Percentiles rank a stretch among this genome's conserved stretches.
These are phyloP conservation scores for Pantherophis guttatus DNA, from an alignment of 2,113 vertebrate species.

Conservation along the genomic window DNA sequence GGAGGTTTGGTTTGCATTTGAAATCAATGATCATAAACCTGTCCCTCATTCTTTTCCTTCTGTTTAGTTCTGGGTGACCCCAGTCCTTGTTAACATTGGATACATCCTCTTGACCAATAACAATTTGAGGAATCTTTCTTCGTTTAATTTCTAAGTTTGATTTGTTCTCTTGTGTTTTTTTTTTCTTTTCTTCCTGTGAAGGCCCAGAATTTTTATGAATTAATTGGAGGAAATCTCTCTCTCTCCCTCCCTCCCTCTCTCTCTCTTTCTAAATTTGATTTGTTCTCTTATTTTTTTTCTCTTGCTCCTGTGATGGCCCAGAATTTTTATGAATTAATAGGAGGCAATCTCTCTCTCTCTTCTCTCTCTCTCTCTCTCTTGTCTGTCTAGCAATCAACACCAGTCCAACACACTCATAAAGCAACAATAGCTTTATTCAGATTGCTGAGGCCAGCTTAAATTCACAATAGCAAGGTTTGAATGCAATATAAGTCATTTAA, in stretches of 20 bases:
- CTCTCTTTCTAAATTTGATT: constrained; percentile 44
- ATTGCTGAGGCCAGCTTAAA: constrained; percentile 72
- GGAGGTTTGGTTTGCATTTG: constrained; percentile 8
- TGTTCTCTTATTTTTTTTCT: constrained; percentile 46
- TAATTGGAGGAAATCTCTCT: constrained; percentile 42
- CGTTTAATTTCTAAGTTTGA: constrained; percentile 45
- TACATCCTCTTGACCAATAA: constrained; percentile 15
- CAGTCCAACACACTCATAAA: constrained; percentile 78
- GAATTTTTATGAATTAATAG: constrained; percentile 69
- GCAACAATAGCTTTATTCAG: constrained; percentile 84
- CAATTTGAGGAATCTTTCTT: constrained; percentile 31
- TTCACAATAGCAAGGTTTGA: constrained; percentile 82
- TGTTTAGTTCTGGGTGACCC: neutral
- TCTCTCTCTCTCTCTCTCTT: constrained; percentile 1
- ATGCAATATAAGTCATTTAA: constrained; percentile 83
- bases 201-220: constrained; percentile 63
- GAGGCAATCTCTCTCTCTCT: constrained; percentile 69
- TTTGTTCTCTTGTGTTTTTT: constrained; percentile 41
- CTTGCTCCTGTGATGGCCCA: constrained; percentile 61
- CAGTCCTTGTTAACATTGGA: neutral
- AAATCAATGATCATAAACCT: neutral
- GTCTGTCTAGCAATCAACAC: constrained; percentile 80
- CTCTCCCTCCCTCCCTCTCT: too few relatives aligned
- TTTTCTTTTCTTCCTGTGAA: constrained; percentile 65
- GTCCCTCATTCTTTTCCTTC: neutral